Percentiles rank a stretch among this genome's conserved stretches.
These are phyloP conservation scores for Poicephalus gulielmi DNA, from an alignment of 2,113 vertebrate species.

Conservation along the genomic window DNA sequence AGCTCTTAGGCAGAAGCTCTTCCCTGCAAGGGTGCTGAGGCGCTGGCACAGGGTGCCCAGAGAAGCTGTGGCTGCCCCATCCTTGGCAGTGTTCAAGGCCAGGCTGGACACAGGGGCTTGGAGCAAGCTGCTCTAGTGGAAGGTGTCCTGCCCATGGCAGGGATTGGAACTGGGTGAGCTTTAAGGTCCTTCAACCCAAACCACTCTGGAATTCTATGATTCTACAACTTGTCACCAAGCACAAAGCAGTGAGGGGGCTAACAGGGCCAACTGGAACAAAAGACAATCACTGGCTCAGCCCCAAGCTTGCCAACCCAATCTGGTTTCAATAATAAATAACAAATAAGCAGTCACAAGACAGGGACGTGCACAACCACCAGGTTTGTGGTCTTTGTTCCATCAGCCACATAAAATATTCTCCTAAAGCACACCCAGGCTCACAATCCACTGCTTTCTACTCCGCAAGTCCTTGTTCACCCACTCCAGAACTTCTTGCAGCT, in stretches of 20 bases:
- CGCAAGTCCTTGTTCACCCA: neutral
- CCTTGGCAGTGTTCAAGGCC: no score
- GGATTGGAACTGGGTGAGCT: no score
- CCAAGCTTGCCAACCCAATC: neutral
- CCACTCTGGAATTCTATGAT: no score
- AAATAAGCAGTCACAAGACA: neutral
- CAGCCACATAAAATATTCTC: neutral
- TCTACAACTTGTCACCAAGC: neutral
- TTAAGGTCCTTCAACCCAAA: no score
- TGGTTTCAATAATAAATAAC: neutral
- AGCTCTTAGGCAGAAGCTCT: neutral
- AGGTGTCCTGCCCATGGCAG: no score
- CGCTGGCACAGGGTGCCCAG: no score
- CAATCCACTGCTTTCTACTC: neutral
- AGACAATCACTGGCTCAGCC: neutral
- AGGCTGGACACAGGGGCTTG: no score
- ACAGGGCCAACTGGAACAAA: neutral
- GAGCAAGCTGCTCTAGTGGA: no score
- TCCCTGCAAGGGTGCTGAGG: no score
- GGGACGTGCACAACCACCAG: accelerated
- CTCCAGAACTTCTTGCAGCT: neutral
- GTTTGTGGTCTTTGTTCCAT: neutral
- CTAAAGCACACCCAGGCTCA: no score
- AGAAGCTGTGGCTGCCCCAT: no score
- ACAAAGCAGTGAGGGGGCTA: neutral